Base-by-base conservation (phyloP, 2,113 vertebrate species). In the Notarius lentiginosus region DNA sequence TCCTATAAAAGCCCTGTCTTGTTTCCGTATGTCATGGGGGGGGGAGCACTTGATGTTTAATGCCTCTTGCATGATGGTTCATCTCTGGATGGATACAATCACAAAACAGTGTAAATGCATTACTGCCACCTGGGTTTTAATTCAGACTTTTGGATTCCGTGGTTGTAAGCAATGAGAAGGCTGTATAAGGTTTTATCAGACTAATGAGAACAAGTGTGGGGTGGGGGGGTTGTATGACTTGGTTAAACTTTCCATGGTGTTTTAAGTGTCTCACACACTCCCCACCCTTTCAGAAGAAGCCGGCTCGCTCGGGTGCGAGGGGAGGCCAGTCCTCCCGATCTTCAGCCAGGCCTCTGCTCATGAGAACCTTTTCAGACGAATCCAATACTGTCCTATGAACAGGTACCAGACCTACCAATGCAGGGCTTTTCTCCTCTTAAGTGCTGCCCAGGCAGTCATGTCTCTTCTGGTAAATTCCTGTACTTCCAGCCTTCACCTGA, bases 301-400 rank as follows among this genome's bases (percentile, higher is more conserved):
- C 88, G 89, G 93, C 92, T 97, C 94, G 95, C 94, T 95, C 95
- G 92, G 95, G 90, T 92, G 93, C 84, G 85, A 94, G 95, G 95
- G 95, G 91, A 91, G 92, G 92, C 92, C 91, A 94, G 94, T 95
- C 95, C 94, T 58, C 97, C 95, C 95, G 90, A 95, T 96, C 97
- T 94, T 96, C 97, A 95, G 95, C 96, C 96, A 96, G 95, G 95
- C 97, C 97, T 91, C 97, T 99, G 93, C 97, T 99, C 96, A 97
- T 98, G 96, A 96, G 97, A 97, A 97, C 97, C 27, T 99, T 99
- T 97, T 99, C 98, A 97, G 97, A 98, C 89, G 98, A 98, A 90
- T 97, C 97, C 97, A 97, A 95, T 96, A 93, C 94, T 96, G 92
- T 97, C 93, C 93, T 95, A 91, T 99, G 91, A 99, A 96, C 97